These are phyloP conservation scores for Actinia equina DNA, from an alignment of 64 coral and sea anemone species.

Conservation along the genomic window DNA sequence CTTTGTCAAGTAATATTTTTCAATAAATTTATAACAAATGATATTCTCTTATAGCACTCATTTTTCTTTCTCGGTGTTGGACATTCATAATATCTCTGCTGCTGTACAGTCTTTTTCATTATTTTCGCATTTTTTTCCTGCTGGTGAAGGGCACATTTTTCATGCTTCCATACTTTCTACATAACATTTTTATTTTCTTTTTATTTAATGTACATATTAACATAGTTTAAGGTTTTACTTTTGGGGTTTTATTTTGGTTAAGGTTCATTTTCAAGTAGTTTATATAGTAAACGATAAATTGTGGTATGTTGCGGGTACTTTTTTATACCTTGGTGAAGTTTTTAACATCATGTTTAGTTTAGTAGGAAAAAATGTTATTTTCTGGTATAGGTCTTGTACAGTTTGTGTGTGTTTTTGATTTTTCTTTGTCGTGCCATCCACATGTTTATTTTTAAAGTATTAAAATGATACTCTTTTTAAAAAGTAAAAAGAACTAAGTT, in stretches of 20 bases:
- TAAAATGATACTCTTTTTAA: too few species aligned
- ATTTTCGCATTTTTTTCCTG: not conserved
- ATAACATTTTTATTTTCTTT: not conserved
- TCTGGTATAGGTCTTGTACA: not conserved
- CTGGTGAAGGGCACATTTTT: not conserved
- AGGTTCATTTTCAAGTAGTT: too few species aligned
- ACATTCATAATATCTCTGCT: not conserved
- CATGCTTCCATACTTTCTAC: not conserved
- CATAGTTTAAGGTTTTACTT: not conserved
- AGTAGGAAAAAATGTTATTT: not conserved
- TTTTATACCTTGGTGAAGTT: not conserved
- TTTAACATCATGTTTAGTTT: too few species aligned
- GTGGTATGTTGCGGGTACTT: not conserved
- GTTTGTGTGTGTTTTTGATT: not conserved
- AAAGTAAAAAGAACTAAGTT: too few species aligned
- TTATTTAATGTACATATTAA: not conserved
- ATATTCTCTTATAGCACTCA: not conserved
- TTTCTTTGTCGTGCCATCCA: not conserved
- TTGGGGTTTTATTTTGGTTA: too few species aligned
- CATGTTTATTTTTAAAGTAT: not conserved
- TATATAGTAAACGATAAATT: not conserved
- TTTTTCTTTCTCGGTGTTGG: not conserved
- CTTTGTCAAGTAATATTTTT: not conserved
- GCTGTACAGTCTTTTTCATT: not conserved
- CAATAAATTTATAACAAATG: not conserved